These are phyloP conservation scores for Dendrocincla fuliginosa DNA, from an alignment of 2,797 vertebrate species.

Conservation along the genomic window DNA sequence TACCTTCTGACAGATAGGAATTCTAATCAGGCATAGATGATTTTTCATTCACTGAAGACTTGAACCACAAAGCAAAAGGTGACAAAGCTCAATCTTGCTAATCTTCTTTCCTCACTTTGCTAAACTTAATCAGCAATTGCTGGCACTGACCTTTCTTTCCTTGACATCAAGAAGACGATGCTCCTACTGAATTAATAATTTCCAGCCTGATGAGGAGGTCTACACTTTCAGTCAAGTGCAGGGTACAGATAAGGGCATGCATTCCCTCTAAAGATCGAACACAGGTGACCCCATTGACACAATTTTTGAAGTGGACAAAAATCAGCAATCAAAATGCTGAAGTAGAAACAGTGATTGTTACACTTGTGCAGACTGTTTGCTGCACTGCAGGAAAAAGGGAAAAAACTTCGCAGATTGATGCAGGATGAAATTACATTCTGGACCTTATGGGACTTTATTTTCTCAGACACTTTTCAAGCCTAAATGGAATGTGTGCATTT, in stretches of 20 bases:
- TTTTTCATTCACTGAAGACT: slow-evolving; percentile 19
- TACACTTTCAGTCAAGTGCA: background rate
- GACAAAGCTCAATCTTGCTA: slow-evolving; percentile 16
- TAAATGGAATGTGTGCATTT: background rate
- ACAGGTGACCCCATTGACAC: background rate
- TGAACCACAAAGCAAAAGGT: background rate
- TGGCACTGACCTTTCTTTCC: background rate
- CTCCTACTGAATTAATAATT: background rate
- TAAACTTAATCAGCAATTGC: slow-evolving; percentile 10
- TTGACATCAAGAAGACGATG: background rate
- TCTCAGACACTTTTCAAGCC: background rate
- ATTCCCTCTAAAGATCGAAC: background rate
- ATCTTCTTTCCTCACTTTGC: background rate
- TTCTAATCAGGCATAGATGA: slow-evolving; percentile 12
- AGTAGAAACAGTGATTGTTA: background rate
- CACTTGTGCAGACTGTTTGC: background rate
- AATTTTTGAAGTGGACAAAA: background rate
- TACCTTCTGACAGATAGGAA: background rate
- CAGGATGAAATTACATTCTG: background rate
- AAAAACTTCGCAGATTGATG: background rate
- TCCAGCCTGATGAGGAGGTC: background rate
- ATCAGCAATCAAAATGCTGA: background rate
- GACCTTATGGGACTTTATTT: background rate
- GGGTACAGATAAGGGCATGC: background rate
- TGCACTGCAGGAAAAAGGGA: background rate